These are phyloP conservation scores for Orchestes rusci DNA, from an alignment of 2,888 invertebrate genomes.

Conservation along the genomic window DNA sequence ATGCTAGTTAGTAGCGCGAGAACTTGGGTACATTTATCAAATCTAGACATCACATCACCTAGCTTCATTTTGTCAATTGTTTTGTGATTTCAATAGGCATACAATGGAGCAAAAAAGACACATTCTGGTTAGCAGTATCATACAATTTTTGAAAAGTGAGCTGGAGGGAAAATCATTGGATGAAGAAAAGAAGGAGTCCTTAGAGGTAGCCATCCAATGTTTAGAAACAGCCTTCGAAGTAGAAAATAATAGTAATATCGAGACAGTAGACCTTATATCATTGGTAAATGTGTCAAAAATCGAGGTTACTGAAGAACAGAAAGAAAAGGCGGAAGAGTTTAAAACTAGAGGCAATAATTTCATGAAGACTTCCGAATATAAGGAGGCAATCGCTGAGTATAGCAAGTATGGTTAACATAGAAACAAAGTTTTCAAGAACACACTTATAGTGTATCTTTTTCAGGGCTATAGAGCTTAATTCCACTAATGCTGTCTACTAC, in stretches of 20 bases:
- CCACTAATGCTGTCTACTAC: conserved; percentile 87
- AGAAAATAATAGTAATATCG: conserved; percentile 32
- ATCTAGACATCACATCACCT: no score
- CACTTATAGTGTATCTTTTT: conserved; percentile 30
- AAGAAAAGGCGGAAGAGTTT: conserved; percentile 69
- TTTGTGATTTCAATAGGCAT: no score
- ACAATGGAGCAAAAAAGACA: conserved; percentile 24
- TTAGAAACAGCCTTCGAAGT: conserved; percentile 85
- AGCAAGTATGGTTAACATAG: conserved; percentile 47
- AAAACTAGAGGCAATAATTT: conserved; percentile 83
- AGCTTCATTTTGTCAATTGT: no score
- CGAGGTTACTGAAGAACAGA: conserved; percentile 47
- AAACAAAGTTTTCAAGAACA: not conserved
- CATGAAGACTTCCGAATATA: conserved; percentile 78
- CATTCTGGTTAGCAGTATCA: conserved; percentile 33
- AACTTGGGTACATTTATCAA: no score
- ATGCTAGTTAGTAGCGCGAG: no score
- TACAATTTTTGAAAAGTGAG: conserved; percentile 38
- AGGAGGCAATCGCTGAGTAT: conserved; percentile 79
- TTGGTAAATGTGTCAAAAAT: conserved; percentile 14
- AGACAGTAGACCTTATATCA: conserved; percentile 29
- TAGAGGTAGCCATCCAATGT: conserved; percentile 93
- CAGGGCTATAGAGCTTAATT: conserved; percentile 82
- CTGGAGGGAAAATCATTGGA: conserved; percentile 32
- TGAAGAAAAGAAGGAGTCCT: conserved; percentile 55